A percentile compares a stretch with the other conserved stretches of the same genome.
Conservation (phyloP, 2,113 vertebrate species). For the Muscicapa adusta region DNA sequence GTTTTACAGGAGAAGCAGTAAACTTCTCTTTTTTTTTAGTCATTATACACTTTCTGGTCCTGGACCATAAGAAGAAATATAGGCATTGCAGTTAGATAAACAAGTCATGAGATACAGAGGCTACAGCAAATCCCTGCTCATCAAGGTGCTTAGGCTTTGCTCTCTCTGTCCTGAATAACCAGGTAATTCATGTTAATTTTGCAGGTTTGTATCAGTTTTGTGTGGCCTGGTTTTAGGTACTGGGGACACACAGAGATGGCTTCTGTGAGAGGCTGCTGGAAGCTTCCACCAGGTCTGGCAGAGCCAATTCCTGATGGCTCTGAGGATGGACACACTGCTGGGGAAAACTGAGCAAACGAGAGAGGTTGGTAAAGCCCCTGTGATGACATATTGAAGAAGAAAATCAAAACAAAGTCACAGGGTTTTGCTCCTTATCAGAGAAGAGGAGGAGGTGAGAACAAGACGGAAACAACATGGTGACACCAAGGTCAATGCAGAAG, state of each 20-base stretch:
- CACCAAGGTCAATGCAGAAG: background rate
- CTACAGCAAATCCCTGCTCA: background rate
- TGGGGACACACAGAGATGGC: too few species aligned
- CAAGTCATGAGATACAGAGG: background rate
- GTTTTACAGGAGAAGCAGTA: background rate
- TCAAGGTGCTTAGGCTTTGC: background rate
- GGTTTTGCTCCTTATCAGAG: background rate
- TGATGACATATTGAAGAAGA: background rate
- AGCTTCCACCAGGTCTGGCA: too few species aligned
- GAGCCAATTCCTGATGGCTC: background rate
- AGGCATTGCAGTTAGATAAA: background rate
- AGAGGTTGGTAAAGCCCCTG: too few species aligned
- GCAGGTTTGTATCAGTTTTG: background rate
- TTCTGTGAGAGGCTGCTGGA: too few species aligned
- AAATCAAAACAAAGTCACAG: background rate
- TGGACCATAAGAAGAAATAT: background rate
- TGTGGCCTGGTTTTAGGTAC: too few species aligned
- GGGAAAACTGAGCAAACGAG: background rate
- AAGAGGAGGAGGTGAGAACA: background rate
- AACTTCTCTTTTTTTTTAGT: background rate
- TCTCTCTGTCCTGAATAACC: background rate
- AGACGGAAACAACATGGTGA: background rate
- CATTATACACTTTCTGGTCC: background rate
- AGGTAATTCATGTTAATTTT: background rate
- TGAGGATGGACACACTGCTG: background rate